Base-by-base conservation (phyloP, 1,140 invertebrate species). In the Harpegnathos saltator region DNA sequence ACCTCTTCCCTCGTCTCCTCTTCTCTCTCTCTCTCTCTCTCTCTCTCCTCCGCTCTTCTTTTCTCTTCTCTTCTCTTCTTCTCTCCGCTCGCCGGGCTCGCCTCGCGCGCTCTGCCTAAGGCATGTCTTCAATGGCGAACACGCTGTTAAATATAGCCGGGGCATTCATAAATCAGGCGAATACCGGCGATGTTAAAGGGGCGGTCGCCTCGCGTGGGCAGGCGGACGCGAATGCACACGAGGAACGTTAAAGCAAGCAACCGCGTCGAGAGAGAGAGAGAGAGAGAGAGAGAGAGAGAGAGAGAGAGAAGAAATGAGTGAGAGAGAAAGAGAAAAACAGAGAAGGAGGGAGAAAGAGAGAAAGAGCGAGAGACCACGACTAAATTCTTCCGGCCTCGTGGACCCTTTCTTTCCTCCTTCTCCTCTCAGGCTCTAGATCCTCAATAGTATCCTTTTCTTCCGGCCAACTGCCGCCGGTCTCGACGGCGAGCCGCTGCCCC, bases 151-250 rank as follows among this genome's bases (percentile, higher is more conserved):
- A 90, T 90, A 90, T 90, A 90, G 89, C 89, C 89, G 58, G 80
- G 81, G 89, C 86, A 88, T 90, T 90, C 86, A 90, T 90, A 90
- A 90, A 90, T 90, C 89, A 90, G 86, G 89, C 89, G 87, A 90
- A 90, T 90, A 90, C 85, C 89, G 88, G 58, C 89, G 89, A 90
- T 90, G 89, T 89, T 90, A 90, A 90, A 90, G 89, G 89, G 89
- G 89, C 89, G 89, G 89, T 89, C 85, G 86, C 78, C 72, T 81
- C 80, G 89, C 89, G 89, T 90, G 89, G 89, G 89, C 56, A 82
- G 89, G 66, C 82, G 82, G 81, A 89, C 78, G 86, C 87, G 83
- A 89, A 86, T 85, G 88, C 75, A 63, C 73, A 68, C 66, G 66
- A 80, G 77, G 78, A 88, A 89, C 86, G 80, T 88, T 85, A 85